Evolutionary conservation across 2,113 vertebrate genomes (phyloP).

Genomic region (Lonchura striata): DNA sequence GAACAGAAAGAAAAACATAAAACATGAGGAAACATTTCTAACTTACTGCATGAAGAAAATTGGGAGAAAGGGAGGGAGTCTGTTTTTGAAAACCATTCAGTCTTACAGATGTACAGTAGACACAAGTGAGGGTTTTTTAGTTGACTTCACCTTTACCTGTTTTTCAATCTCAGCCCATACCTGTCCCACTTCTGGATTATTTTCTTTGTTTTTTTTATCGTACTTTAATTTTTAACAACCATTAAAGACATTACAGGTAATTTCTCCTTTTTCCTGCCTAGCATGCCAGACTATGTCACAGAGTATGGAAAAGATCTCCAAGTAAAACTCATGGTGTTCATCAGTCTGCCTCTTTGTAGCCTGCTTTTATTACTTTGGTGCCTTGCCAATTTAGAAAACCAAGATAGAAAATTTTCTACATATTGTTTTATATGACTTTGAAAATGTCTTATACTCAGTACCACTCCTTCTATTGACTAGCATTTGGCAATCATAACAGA

Average conservation of each 20-base stretch:
- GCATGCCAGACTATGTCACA: neutral
- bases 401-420: neutral
- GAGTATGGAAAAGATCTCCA: neutral
- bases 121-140: neutral
- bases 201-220: neutral
- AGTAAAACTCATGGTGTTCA: neutral
- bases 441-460: neutral
- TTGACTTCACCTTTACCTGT: neutral
- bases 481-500: neutral
- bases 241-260: neutral
- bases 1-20: neutral
- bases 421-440: neutral
- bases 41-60: neutral
- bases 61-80: neutral
- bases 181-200: neutral
- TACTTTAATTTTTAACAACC: neutral
- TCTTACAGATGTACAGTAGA: neutral
- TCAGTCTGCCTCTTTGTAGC: neutral
- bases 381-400: neutral
- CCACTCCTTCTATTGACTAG: neutral
- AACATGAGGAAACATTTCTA: neutral
- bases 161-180: neutral
- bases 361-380: neutral
- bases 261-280: neutral
- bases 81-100: neutral